These are phyloP conservation scores for Dasypolia templi DNA, from an alignment of 2,888 invertebrate genomes.

Conservation along the genomic window DNA sequence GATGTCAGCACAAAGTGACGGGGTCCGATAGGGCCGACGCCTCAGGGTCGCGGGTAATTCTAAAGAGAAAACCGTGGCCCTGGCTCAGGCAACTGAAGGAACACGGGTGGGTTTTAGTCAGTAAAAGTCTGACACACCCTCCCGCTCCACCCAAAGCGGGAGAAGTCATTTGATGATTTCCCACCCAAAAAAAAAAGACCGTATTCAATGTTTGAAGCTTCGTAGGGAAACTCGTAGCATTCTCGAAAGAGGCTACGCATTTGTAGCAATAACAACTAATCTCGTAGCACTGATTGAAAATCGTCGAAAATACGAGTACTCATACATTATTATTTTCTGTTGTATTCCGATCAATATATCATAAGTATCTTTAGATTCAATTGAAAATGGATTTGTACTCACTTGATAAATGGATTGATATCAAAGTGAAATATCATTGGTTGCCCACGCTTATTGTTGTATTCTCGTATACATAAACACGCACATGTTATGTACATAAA, in stretches of 20 bases:
- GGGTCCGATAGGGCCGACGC: no score
- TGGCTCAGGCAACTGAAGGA: no score
- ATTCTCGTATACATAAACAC: neutral
- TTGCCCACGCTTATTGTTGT: conserved; percentile 25
- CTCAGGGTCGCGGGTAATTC: no score
- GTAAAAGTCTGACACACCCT: no score
- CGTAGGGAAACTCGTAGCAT: conserved; percentile 39
- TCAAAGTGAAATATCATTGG: conserved; percentile 48
- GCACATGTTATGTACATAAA: conserved; percentile 14
- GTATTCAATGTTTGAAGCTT: conserved; percentile 12
- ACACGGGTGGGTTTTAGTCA: no score
- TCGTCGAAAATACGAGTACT: conserved; percentile 30
- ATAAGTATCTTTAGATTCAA: conserved; percentile 54
- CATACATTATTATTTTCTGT: conserved; percentile 25
- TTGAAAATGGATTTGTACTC: conserved; percentile 36
- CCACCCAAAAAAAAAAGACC: no score
- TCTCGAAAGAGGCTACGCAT: conserved; percentile 26
- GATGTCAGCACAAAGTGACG: no score
- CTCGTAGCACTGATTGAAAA: conserved; percentile 47
- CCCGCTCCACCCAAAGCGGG: no score
- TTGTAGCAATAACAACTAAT: conserved; percentile 36
- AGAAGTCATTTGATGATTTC: no score
- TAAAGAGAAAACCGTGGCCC: no score
- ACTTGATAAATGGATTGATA: conserved; percentile 53
- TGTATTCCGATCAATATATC: conserved; percentile 45